Conservation (phyloP, 2,888 invertebrate species). For the Drosophila cyrtoloma region DNA sequence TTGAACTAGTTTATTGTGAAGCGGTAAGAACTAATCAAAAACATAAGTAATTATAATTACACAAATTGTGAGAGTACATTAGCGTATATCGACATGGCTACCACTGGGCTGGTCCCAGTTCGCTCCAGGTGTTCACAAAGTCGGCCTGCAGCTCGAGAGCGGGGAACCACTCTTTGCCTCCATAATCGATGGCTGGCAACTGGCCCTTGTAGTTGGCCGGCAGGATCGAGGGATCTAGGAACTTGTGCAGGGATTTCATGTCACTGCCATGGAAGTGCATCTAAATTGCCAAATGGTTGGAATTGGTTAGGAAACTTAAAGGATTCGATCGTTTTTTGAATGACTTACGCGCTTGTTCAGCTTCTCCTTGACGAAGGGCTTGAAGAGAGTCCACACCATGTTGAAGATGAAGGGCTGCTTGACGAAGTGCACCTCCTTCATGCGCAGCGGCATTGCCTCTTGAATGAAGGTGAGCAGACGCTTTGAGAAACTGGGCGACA, state of each 20-base stretch:
- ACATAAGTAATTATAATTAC: constrained; percentile 55
- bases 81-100: constrained; percentile 58
- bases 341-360: constrained; percentile 90
- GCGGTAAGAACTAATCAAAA: constrained; percentile 70
- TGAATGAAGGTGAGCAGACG: constrained; percentile 93
- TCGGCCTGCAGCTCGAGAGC: constrained; percentile 88
- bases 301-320: not conserved
- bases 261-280: constrained; percentile 94
- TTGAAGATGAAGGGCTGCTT: constrained; percentile 94
- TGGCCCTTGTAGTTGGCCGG: constrained; percentile 92
- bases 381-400: constrained; percentile 93
- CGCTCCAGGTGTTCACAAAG: constrained; percentile 89
- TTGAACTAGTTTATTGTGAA: constrained; percentile 74
- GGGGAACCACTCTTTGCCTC: constrained; percentile 92
- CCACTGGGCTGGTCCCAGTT: constrained; percentile 88
- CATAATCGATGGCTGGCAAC: constrained; percentile 91
- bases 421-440: constrained; percentile 94
- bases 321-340: not conserved
- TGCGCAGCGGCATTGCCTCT: constrained; percentile 93
- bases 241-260: constrained; percentile 91
- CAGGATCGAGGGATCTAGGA: constrained; percentile 89
- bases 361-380: constrained; percentile 92
- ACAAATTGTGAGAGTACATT: constrained; percentile 57
- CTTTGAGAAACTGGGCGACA: constrained; percentile 91
- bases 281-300: constrained; percentile 84